Conservation (phyloP, 2,888 invertebrate genomes). For the Ophion ventricosus region DNA sequence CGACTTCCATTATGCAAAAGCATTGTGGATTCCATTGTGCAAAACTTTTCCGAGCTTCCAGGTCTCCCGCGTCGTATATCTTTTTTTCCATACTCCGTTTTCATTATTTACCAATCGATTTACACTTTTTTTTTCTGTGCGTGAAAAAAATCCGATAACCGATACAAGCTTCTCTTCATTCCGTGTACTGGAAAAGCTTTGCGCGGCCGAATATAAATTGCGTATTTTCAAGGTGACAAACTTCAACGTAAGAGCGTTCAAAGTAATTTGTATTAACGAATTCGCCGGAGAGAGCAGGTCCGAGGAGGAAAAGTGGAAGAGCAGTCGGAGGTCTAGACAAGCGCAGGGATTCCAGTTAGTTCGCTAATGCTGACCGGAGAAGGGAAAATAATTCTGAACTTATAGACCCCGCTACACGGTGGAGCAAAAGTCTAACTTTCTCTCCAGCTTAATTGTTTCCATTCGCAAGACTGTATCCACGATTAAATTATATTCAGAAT, state of each 20-base stretch:
- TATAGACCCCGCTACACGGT: slow-evolving; percentile 30
- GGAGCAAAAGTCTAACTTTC: slow-evolving; percentile 27
- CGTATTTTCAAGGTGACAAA: slow-evolving; percentile 58
- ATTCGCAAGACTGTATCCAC: slow-evolving; percentile 3
- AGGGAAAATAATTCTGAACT: slow-evolving; percentile 48
- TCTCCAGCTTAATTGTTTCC: slow-evolving; percentile 30
- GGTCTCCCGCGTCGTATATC: neutral
- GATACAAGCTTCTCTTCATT: slow-evolving; percentile 39
- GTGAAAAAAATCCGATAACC: slow-evolving; percentile 55
- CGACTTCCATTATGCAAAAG: too few relatives aligned
- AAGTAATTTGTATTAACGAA: slow-evolving; percentile 63
- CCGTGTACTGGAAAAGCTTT: slow-evolving; percentile 12
- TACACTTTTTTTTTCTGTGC: neutral
- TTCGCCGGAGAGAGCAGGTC: slow-evolving; percentile 48
- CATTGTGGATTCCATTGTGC: too few relatives aligned
- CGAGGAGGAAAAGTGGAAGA: slow-evolving; percentile 6
- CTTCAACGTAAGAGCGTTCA: slow-evolving; percentile 58
- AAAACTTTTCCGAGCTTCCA: neutral
- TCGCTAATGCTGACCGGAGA: slow-evolving; percentile 38
- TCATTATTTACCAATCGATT: slow-evolving; percentile 2
- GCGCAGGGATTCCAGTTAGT: slow-evolving; percentile 7
- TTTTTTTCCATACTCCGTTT: neutral
- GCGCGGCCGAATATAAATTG: slow-evolving; percentile 58
- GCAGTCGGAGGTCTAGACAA: neutral
- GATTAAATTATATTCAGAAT: slow-evolving; percentile 23